Base-by-base conservation (phyloP, 2,888 invertebrate species). In the Eupithecia subfuscata region DNA sequence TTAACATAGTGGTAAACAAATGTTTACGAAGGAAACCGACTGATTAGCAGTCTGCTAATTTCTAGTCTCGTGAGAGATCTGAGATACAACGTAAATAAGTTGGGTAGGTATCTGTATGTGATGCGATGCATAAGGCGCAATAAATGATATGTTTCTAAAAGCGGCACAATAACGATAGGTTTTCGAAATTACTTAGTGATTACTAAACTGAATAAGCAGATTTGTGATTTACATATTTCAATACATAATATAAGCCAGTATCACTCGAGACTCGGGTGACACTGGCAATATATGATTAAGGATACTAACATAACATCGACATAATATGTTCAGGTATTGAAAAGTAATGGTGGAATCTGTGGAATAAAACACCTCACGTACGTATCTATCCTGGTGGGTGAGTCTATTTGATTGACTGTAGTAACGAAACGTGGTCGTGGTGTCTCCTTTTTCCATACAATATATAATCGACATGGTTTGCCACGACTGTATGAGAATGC, bases 21-120 rank as follows among this genome's bases (percentile, higher is more conserved):
- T 68, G 68, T 68, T 37, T 43, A 25, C 22, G 68, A 43, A 68
- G 43, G 67, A 68, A 68, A 25, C 68, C 2, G 16, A 16, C 16
- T 11, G 34, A 16, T 68, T 37, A 4, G n/a, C 67, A 40, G 25
- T 25, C 34, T 68, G 68, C 25, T 68, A 68, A 68, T 43, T 68
- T 6, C 0, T 68, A 45, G 22, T 25, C 43, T 67, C 34, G 14
- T 40, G 63, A 63, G 22, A 22, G 56, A 22, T 56, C 25, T 60
- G 25, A 60, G 25, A 22, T 12, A 56, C 12, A 22, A 22, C 22
- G 22, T 56, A 56, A 52, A 52, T 52, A 52, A 37, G 37, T 37
- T 37, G 7, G 6, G 6, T 48, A 48, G 18, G 45, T 18, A 48
- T 48, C 6, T 48, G 6, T 48, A 16, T 16, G 45, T 48, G 7